Base-by-base conservation (phyloP, 2,797 vertebrate genomes). In the Denticeps clupeoides region DNA sequence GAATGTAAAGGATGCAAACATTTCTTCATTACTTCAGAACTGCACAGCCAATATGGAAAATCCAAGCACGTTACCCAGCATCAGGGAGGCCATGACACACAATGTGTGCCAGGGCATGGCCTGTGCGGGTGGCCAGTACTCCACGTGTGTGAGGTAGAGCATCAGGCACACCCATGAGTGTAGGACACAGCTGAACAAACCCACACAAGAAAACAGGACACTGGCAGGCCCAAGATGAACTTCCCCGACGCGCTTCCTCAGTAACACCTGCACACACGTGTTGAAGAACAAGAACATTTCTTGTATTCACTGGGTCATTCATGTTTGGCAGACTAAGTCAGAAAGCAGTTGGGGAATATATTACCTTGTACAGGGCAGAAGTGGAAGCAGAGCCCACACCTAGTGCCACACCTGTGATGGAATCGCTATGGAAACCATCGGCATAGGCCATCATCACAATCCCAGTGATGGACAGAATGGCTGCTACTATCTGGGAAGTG, bases 401-500 rank as follows among this genome's bases (percentile, higher is more conserved):
- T 22, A 72, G 40, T 1, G 73, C 65, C 41, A 70, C 67, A 1
- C 73, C 71, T 16, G 57, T 63, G 53, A 74, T 72, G 12, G 73
- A 75, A 47, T 70, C 67, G 2, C 65, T 64, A 37, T 64, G 62
- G 49, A 73, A 73, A 33, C 71, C 69, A 11, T 75, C 69, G 4
- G 63, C 69, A 32, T 73, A 73, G 4, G 67, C 67, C 55, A 75
- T 54, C 62, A 71, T 67, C 25, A 75, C 71, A 28, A 75, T 72
- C 1, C 71, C 69, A 18, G 67, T 70, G 28, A 75, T 67, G 42
- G 69, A 68, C 8, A 72, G 49, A 35, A 73, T 71, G 19, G 49
- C 63, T 11, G 65, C 67, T 10, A 72, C 67, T 7, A 75, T 67
- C 73, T 73, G 56, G 11, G 12, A 2, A 15, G 13, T 18, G n/a